These are phyloP conservation scores for Drosophila navojoa DNA, from an alignment of 1,140 invertebrate genomes.

Conservation along the genomic window DNA sequence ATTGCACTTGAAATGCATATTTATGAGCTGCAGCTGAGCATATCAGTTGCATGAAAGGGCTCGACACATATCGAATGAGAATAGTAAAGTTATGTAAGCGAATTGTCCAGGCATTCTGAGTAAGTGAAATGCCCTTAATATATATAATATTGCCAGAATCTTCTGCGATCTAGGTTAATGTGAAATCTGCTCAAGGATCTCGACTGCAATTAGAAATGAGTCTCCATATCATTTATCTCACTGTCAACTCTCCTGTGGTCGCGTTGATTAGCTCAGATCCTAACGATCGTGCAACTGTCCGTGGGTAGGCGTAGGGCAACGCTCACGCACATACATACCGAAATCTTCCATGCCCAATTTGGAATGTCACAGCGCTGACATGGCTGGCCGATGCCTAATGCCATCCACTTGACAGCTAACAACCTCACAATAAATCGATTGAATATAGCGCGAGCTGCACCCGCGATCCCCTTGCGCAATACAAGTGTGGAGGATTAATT, in stretches of 20 bases:
- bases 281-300: constrained; percentile 1
- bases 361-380: constrained; percentile 72
- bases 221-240: constrained; percentile 5
- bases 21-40: constrained; percentile 40
- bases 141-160: too few relatives aligned
- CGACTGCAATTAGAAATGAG: neutral
- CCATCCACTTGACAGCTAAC: constrained; percentile 76
- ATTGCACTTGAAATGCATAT: constrained; percentile 56
- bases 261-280: constrained; percentile 4
- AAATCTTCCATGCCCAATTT: constrained; percentile 74
- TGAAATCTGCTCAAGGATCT: too few relatives aligned
- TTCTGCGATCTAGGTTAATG: too few relatives aligned
- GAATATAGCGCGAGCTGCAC: constrained; percentile 56
- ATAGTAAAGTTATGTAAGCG: neutral
- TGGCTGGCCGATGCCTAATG: constrained; percentile 57
- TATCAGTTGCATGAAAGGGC: constrained; percentile 4
- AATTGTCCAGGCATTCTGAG: neutral
- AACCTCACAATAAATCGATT: constrained; percentile 75
- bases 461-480: constrained; percentile 7
- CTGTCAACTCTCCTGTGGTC: constrained; percentile 3
- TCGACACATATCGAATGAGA: neutral
- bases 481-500: constrained; percentile 71
- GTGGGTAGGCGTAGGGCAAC: constrained; percentile 6
- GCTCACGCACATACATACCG: constrained; percentile 33
- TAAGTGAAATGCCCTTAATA: too few relatives aligned